Evolutionary conservation across 2,888 invertebrate species (phyloP), one percentile per base, ranked within the genome.

Genomic region (Ochropleura plecta): DNA sequence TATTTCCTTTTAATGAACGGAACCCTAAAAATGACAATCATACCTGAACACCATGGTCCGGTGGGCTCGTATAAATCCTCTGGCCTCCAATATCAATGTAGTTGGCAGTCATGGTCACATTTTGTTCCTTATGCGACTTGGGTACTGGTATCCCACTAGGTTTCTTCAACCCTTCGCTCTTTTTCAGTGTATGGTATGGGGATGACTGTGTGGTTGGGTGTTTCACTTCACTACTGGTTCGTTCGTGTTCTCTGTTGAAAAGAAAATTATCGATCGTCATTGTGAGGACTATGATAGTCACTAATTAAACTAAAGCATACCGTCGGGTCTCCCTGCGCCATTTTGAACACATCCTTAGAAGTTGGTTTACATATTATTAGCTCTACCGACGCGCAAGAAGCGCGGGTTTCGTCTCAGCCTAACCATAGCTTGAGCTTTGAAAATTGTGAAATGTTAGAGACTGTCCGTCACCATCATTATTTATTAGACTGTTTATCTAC

Each of bases 21-120:
- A 30, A 30, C 30, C 30, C 30, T 30, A 30, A 5, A 0, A 53
- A 30, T 55, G 16, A 46, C 48, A 30, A n/a, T 63, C 67, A 59
- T 89, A 96, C 96, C 95, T 96, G 96, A 81, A 96, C 96, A 20
- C 96, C 96, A 91, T 96, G 95, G 78, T 96, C 96, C 72, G 96
- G 96, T n/a, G 96, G 95, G 79, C 95, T 95, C 4, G 95, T 96
- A 78, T 96, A 96, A 57, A 96, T 96, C 88, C 96, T 94, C 88
- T 96, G 96, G 2, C 96, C 96, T 8, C 96, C 96, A 71, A 96
- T 95, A 82, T 96, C 96, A 16, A 96, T 96, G 77, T 96, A 96
- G 84, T 96, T 96, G 3, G 96, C 95, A 4, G 94, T 92, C 0
- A 94, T 92, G 2, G 92, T 95, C 60, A 94, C 91, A 2, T 92